These are phyloP conservation scores for Microcebus ravelobensis DNA, from an alignment of 2,113 vertebrate genomes.

Conservation along the genomic window DNA sequence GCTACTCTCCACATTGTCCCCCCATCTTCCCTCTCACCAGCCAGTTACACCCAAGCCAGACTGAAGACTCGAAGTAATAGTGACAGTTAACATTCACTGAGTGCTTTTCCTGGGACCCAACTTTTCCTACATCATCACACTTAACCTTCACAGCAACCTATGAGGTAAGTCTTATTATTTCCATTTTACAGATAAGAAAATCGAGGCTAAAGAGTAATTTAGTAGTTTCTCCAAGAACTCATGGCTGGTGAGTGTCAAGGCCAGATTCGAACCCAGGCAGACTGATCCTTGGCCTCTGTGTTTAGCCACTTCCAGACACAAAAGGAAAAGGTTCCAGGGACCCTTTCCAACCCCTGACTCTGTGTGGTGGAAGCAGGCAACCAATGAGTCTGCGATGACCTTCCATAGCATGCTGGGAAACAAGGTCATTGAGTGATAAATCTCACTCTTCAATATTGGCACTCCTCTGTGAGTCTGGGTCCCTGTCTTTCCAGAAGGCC, in stretches of 20 bases:
- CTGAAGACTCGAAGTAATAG: not conserved
- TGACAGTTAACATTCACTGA: not conserved
- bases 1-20: not conserved
- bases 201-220: not conserved
- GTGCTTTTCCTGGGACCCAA: not conserved
- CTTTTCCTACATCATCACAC: not conserved
- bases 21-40: not conserved
- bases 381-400: not conserved
- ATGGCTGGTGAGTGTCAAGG: not conserved
- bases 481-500: not conserved
- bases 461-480: not conserved
- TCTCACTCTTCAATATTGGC: not conserved
- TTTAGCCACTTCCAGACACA: not conserved
- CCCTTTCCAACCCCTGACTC: not conserved
- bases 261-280: not conserved
- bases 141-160: not conserved
- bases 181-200: slow-evolving; percentile 16
- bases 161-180: not conserved
- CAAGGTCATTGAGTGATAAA: not conserved
- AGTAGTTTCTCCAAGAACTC: not conserved
- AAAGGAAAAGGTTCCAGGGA: not conserved
- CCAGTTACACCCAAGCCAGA: not conserved
- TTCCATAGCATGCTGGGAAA: not conserved
- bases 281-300: not conserved
- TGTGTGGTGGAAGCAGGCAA: not conserved